These are phyloP conservation scores for Tonatia bakeri DNA, from an alignment of 2,113 vertebrate genomes.

Conservation along the genomic window DNA sequence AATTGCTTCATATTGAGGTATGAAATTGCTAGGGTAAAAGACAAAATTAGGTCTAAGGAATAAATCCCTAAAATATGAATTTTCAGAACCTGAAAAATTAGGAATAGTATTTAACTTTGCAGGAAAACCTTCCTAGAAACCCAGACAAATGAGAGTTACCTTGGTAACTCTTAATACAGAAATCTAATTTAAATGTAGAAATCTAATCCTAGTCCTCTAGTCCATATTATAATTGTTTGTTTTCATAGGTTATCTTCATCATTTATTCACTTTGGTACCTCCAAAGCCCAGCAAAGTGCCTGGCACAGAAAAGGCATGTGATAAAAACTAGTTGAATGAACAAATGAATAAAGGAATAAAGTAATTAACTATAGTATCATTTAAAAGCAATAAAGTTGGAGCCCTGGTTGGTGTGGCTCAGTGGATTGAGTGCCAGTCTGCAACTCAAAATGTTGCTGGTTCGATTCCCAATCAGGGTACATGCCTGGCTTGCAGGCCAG, in stretches of 20 bases:
- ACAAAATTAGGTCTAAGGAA: background rate
- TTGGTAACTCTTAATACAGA: background rate
- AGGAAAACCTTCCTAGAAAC: background rate
- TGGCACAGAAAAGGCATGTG: background rate
- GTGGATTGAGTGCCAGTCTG: too few species aligned
- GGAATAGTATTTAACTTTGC: background rate
- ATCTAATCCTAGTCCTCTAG: background rate
- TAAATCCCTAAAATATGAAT: constrained; percentile 18
- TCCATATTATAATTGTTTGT: background rate
- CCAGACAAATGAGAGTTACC: background rate
- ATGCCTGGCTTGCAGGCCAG: too few species aligned
- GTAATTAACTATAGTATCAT: too few species aligned
- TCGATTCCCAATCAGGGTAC: too few species aligned
- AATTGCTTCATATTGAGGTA: background rate
- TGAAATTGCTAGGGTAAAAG: constrained; percentile 10
- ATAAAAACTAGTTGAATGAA: background rate
- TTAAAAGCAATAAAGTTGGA: too few species aligned
- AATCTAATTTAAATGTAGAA: background rate
- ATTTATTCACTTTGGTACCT: background rate
- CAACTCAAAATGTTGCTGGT: too few species aligned
- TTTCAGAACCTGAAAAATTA: constrained; percentile 11
- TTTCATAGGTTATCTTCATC: background rate
- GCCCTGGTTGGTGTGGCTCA: too few species aligned
- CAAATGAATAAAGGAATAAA: too few species aligned
- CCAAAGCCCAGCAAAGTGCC: background rate